Base-by-base conservation (phyloP, 1,140 invertebrate species). In the Druon quercuslanigerum region DNA sequence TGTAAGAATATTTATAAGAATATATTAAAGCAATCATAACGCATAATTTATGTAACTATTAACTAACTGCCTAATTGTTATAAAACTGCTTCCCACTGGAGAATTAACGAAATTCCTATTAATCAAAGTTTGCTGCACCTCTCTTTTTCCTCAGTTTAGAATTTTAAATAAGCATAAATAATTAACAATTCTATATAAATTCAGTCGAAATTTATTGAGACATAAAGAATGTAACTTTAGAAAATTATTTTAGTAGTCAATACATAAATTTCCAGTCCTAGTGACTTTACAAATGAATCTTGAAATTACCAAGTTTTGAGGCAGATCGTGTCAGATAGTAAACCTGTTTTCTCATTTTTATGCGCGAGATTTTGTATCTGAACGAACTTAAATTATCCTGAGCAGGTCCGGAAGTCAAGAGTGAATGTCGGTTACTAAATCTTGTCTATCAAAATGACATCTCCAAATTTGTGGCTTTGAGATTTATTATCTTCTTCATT, bases 271-370 rank as follows among this genome's bases (percentile, higher is more conserved):
- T 66, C 25, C 14, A 13, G 20, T 66, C n/a, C 25, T 66, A 40
- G 25, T 66, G 20, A 46, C 40, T 66, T 66, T 66, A 66, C 60
- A 66, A n/a, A 66, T 66, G 60, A 66, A 40, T 66, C 60, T 66
- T 66, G 25, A 40, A 66, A 40, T 66, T 16, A 46, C 60, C 60
- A 40, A 66, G 25, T 46, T 46, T 11, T 66, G 60, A 46, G 60
- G 60, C 60, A 46, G 60, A 66, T 66, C 25, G 60, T 66, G 60
- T 46, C 60, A 66, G 60, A 66, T 66, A 66, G n/a, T 66, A 66
- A 66, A 66, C 60, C 33, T 66, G 60, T 66, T 66, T n/a, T 40
- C 60, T 40, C 33, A 66, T 40, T 66, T 66, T 66, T 66, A 66
- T 66, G 60, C 3, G 60, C 25, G 60, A 66, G 33, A 66, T 66